A percentile compares a stretch with the other conserved stretches of the same genome.
phyloP scores from a whole-genome alignment of 2,113 vertebrate species.

The Oryzias javanicus region DNA sequence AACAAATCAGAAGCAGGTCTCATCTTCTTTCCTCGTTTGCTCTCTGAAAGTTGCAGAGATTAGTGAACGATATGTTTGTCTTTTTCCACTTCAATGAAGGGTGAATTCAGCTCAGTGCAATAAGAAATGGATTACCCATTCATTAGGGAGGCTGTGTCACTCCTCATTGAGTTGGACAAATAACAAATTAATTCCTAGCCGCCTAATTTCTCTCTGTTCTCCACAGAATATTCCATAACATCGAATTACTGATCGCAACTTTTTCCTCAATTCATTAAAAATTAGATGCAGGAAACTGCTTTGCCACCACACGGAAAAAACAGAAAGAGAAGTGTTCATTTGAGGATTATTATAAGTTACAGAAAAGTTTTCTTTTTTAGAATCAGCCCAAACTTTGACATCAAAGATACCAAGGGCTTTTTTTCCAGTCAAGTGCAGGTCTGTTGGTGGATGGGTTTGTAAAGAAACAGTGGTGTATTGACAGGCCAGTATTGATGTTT shows the following conservation, averaged over 20 bases:
- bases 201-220: constrained; percentile 74
- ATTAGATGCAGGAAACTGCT: constrained; percentile 36
- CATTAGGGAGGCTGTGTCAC: constrained; percentile 71
- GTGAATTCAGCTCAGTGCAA: constrained; percentile 65
- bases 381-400: constrained; percentile 31
- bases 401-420: constrained; percentile 12
- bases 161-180: constrained; percentile 77
- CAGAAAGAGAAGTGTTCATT: constrained; percentile 34
- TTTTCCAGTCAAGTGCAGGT: constrained; percentile 45
- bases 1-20: constrained; percentile 47
- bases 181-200: constrained; percentile 75
- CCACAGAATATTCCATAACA: constrained; percentile 67
- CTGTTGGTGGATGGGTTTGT: constrained; percentile 44
- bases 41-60: constrained; percentile 60
- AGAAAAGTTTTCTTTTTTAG: constrained; percentile 5
- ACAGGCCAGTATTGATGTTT: constrained; percentile 79
- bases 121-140: constrained; percentile 72
- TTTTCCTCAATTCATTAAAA: constrained; percentile 68
- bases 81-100: constrained; percentile 74
- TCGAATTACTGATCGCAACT: constrained; percentile 64
- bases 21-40: constrained; percentile 29
- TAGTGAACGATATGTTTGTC: constrained; percentile 68
- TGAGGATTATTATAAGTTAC: constrained; percentile 21
- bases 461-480: constrained; percentile 69
- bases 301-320: constrained; percentile 39